Conservation (phyloP, 1,140 invertebrate species). For the Papilio machaon region DNA sequence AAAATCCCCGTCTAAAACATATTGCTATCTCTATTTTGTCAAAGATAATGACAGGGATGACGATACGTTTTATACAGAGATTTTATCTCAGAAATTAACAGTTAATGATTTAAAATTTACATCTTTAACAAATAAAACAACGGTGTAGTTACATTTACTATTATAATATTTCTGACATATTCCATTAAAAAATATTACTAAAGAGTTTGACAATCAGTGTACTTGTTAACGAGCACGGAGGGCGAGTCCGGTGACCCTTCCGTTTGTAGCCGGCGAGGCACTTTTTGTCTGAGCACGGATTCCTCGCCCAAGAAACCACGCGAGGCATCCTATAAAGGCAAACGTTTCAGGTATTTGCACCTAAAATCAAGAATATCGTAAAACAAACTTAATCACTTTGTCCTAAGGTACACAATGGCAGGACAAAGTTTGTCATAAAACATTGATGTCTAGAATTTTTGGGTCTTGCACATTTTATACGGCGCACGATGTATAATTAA, state of each 20-base stretch:
- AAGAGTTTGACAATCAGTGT: slow-evolving; percentile 52
- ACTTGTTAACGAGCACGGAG: slow-evolving; percentile 58
- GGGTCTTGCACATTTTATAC: slow-evolving; percentile 12
- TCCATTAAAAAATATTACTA: slow-evolving; percentile 17
- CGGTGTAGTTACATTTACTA: neutral
- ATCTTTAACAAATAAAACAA: neutral
- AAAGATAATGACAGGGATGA: neutral
- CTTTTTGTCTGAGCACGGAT: slow-evolving; percentile 70
- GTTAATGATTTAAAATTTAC: neutral
- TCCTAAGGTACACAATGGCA: neutral
- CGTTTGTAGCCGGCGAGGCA: slow-evolving; percentile 68
- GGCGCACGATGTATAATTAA: neutral
- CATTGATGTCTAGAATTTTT: slow-evolving; percentile 28
- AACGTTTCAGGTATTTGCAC: slow-evolving; percentile 48
- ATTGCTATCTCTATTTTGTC: too few species aligned
- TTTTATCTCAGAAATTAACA: too few species aligned
- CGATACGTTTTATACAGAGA: too few species aligned
- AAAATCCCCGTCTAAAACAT: too few species aligned
- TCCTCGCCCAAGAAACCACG: slow-evolving; percentile 62
- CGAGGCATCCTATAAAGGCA: slow-evolving; percentile 55
- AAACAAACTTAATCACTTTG: slow-evolving; percentile 20
- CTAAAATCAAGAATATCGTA: slow-evolving; percentile 25
- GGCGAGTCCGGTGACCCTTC: slow-evolving; percentile 63
- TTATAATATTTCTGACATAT: neutral
- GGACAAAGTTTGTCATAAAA: slow-evolving; percentile 31